phyloP scores from a whole-genome alignment of 2,113 vertebrate species.

The Dolichallabes microphthalmus region DNA sequence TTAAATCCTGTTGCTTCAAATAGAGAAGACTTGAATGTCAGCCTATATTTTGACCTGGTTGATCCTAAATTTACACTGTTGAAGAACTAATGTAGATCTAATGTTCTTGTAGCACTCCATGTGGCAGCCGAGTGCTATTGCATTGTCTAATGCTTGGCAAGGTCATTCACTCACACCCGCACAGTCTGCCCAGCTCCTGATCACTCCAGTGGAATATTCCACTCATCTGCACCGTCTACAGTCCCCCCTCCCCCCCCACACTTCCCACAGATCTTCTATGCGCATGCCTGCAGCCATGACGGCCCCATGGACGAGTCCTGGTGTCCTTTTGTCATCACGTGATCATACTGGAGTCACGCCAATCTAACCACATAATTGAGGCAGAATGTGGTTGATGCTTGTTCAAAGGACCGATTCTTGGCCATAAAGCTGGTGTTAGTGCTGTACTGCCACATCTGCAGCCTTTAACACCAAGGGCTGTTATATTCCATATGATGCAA shows the following conservation, averaged over 20 bases:
- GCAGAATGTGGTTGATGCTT: not conserved
- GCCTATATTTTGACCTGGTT: not conserved
- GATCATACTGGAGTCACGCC: not conserved
- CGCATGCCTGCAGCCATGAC: not conserved
- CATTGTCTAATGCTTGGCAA: slow-evolving; percentile 27
- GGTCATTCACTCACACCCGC: slow-evolving; percentile 29
- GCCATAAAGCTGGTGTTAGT: not conserved
- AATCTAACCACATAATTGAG: not conserved
- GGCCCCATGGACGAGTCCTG: not conserved
- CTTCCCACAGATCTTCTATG: not conserved
- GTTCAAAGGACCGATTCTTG: not conserved
- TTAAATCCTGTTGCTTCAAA: not conserved
- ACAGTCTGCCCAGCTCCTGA: slow-evolving; percentile 13
- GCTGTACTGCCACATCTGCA: too few relatives aligned
- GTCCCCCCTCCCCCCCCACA: not conserved
- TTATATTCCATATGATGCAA: not conserved
- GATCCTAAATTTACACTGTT: not conserved
- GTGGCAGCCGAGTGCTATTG: not conserved
- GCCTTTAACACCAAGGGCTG: not conserved
- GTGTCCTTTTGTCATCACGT: not conserved
- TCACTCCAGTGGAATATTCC: slow-evolving; percentile 50
- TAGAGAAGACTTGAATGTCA: not conserved
- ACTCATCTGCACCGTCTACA: not conserved
- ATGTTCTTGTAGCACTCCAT: slow-evolving; percentile 9
- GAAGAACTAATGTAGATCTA: not conserved